Evolutionary conservation across 2,113 vertebrate species (phyloP), one percentile per base, ranked within the genome.

Genomic region (Corapipo altera): DNA sequence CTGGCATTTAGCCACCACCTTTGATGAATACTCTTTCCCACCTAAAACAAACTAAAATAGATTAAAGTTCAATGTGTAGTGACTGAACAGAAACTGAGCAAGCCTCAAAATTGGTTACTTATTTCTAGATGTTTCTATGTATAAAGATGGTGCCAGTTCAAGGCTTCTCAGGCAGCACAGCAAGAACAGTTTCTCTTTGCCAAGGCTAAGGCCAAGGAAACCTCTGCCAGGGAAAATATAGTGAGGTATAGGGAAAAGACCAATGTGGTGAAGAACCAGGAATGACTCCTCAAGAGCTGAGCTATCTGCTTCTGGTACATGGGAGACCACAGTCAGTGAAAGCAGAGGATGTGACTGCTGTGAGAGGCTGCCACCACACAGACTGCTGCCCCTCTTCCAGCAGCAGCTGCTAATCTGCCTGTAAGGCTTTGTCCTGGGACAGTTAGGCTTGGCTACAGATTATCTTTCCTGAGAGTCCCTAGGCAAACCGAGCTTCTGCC

Each of bases 281-380:
- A 72, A 91, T 43, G 73, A 78, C 22, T 89, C 49, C 55, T 89
- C 59, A 84, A 44, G 44, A 94, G 32, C 80, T 86, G 80, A 80
- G 33, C 71, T 95, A 82, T 44, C 35, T 90, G 32, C 37, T 84
- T 83, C 83, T 94, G 64, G 54, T 95, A 32, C 19, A 11, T 2
- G 24, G 15, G 41, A 69, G 39, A 88, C 72, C 59, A 84, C 19
- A 41, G 37, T 1, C 0, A 0, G 8, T 21, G 46, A 67, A 55
- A 80, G n/a, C 33, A 43, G 64, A 52, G 41, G 33, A n/a, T 0
- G 2, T 8, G 64, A 35, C 33, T 83, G 39, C 35, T 41, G 33
- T 58, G 28, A 64, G 20, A 46, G 13, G 30, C 33, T 79, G 79
- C 39, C 75, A 52, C 23, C 57, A 23, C 58, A 74, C 51, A 58